Base-by-base conservation (phyloP, 1,140 invertebrate species). In the Heliconius eleuchia region DNA sequence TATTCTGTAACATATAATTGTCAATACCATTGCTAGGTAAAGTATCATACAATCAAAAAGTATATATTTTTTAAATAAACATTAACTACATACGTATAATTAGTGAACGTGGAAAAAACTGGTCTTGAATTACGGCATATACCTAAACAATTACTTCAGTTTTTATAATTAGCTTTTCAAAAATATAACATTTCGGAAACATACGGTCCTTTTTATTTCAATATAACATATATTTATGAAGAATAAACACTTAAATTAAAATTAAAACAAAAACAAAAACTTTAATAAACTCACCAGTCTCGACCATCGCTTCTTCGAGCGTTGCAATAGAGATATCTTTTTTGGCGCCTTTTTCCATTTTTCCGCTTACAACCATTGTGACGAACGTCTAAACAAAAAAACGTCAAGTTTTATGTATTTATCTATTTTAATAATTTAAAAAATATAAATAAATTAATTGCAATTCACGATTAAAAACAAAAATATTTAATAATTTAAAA, bases 261-360 rank as follows among this genome's bases (percentile, higher is more conserved):
- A 27, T 74, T 23, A 23, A 23, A 23, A 23, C 23, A 23, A 23
- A 23, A 23, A 23, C 23, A 23, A 23, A 23, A 70, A 7, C 5
- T 71, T n/a, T 46, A 75, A 57, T 50, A 70, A 42, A 85, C 86
- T 86, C 77, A 93, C 91, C 91, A 46, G 90, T 86, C 7, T 85
- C 72, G 71, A 91, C 57, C 91, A 93, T 93, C 8, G 91, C 91
- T 52, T 93, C 91, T 66, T 93, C 91, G 4, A 93, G 81, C 0
- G 88, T 87, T 4, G 86, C 86, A 5, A 80, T 77, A 3, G 83
- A 76, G 3, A 80, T 39, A 39, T 82, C 84, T 27, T 85, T 83
- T 78, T 82, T 84, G 70, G 50, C 76, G 19, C 75, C 79, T 79
- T 86, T 89, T 23, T 88, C 89, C 39, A 86, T 80, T 60, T 83